Conservation (phyloP, 2,113 vertebrate genomes). For the Dicaeum eximium region DNA sequence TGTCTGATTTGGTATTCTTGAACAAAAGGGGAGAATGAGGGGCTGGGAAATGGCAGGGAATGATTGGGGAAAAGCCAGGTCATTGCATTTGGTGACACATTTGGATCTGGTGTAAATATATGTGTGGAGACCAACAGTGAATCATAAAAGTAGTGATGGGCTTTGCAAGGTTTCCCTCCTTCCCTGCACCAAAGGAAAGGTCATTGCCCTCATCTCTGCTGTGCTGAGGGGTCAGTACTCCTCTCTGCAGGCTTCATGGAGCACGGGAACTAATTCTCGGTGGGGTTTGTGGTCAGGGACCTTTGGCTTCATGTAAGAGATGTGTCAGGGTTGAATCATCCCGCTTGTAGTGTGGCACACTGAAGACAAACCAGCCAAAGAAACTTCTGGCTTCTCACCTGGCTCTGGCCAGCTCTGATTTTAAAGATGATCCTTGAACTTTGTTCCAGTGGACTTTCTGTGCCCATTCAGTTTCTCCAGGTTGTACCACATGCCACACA, state of each 20-base stretch:
- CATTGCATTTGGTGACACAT: neutral
- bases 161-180: neutral
- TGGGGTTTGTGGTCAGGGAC: neutral
- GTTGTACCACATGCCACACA: neutral
- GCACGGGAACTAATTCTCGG: neutral
- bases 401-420: neutral
- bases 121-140: neutral
- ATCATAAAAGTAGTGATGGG: neutral
- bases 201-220: neutral
- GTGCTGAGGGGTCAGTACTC: neutral
- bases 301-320: neutral
- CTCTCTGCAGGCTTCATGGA: neutral
- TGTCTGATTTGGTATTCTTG: neutral
- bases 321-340: neutral
- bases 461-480: neutral
- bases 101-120: neutral
- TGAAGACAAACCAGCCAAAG: neutral
- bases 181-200: neutral
- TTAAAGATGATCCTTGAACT: neutral
- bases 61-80: neutral
- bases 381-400: neutral
- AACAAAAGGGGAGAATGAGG: neutral
- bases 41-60: neutral
- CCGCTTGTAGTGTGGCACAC: neutral
- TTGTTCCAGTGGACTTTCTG: neutral